Conservation (phyloP, 2,888 invertebrate species). For the Biston stratarius region DNA sequence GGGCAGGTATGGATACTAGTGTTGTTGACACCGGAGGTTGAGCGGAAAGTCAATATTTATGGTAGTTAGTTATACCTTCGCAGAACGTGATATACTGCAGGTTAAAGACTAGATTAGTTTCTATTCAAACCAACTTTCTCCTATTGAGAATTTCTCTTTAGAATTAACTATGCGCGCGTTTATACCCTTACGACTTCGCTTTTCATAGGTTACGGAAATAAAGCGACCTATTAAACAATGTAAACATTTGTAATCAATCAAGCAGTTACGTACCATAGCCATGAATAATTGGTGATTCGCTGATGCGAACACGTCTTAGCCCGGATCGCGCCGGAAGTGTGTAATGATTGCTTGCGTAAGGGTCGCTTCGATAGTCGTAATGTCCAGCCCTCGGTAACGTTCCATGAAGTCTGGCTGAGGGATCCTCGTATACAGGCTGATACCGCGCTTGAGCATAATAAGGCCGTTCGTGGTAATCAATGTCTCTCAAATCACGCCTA, state of each 20-base stretch:
- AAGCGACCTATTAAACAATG: conserved; percentile 13
- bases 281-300: conserved; percentile 73
- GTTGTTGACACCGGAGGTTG: conserved; percentile 50
- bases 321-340: conserved; percentile 71
- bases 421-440: conserved; percentile 64
- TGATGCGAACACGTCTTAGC: conserved; percentile 77
- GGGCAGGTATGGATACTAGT: conserved; percentile 40
- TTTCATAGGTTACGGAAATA: conserved; percentile 9
- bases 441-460: conserved; percentile 42
- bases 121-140: conserved; percentile 81
- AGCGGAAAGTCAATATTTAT: conserved; percentile 70
- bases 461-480: conserved; percentile 42
- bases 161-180: conserved; percentile 57
- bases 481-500: conserved; percentile 28
- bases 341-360: conserved; percentile 62
- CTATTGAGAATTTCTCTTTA: conserved; percentile 64
- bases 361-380: conserved; percentile 51
- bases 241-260: conserved; percentile 16
- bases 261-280: conserved; percentile 75
- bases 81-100: conserved; percentile 67
- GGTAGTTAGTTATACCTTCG: conserved; percentile 60
- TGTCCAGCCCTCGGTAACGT: conserved; percentile 66
- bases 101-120: conserved; percentile 75
- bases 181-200: conserved; percentile 48
- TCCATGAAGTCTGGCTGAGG: conserved; percentile 62